Conservation (phyloP, 2,113 vertebrate genomes). For the Ophiodon elongatus region DNA sequence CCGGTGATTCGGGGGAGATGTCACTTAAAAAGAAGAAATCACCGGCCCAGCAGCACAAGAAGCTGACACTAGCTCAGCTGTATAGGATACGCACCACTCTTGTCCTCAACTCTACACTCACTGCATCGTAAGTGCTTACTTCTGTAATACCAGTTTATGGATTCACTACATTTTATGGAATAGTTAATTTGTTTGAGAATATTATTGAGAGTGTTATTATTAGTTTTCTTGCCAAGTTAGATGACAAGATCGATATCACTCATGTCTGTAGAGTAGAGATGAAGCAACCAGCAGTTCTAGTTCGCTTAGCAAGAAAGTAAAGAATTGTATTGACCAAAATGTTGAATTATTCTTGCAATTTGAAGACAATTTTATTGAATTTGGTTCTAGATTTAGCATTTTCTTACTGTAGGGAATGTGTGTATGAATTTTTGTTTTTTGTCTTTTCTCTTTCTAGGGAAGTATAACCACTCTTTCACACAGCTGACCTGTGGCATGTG, state of each 20-base stretch:
- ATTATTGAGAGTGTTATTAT: too few species aligned
- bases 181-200: neutral
- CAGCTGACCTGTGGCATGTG: slow-evolving; percentile 5
- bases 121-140: slow-evolving; percentile 90
- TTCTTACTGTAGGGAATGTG: neutral
- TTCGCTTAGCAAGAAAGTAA: neutral
- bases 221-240: neutral
- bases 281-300: neutral
- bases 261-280: neutral
- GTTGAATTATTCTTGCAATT: neutral
- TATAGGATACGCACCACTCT: slow-evolving; percentile 93
- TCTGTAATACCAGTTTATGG: neutral
- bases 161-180: neutral
- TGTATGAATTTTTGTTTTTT: neutral
- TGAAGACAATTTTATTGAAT: neutral
- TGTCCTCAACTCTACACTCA: slow-evolving; percentile 96
- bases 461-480: slow-evolving; percentile 75
- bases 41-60: slow-evolving; percentile 87
- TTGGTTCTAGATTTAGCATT: neutral
- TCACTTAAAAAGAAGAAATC: slow-evolving; percentile 80
- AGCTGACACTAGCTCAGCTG: slow-evolving; percentile 92
- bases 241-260: neutral
- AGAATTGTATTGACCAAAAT: neutral
- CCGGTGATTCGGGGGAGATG: slow-evolving; percentile 12
- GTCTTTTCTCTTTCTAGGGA: slow-evolving; percentile 72